Evolutionary conservation across 1,140 invertebrate species (phyloP), one percentile per base, ranked within the genome.

Genomic region (Bradysia coprophila): DNA sequence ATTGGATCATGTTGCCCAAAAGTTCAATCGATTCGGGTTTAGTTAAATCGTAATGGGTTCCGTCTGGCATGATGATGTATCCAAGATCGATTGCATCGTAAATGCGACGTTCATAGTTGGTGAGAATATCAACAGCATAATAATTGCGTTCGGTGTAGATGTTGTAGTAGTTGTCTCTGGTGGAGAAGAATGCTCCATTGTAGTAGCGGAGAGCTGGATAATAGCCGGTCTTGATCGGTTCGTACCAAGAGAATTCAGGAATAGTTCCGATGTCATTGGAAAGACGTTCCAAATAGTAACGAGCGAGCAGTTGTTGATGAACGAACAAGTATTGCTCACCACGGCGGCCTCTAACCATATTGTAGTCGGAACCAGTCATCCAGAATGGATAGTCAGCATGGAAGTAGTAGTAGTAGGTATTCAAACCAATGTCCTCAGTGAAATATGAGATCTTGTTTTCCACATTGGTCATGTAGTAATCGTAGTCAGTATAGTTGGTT

Each of bases 371-470:
- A 34, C 65, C 64, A 24, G 63, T 64, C 49, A 75, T 50, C 71
- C 72, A 79, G 67, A 72, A 73, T 40, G 79, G 75, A 57, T 73
- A 72, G 21, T 69, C 59, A 40, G 68, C 55, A 46, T 78, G 72
- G 64, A 73, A 69, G 57, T 78, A 74, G 59, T 71, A 78, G 63
- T 82, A 78, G 57, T 67, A 79, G 8, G 71, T 53, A 58, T 81
- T 84, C 40, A 78, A 58, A 33, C 72, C 70, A 44, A 75, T 61
- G 51, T 81, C 80, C 49, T 83, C 75, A 21, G 71, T 76, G 60
- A 78, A 81, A 64, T 84, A 83, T 22, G 72, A 64, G 15, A 84
- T 46, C 43, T 65, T 66, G 50, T 72, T 66, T 49, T 84, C 75
- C 2, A 13, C 10, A 23, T 23, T 39, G 4, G 38, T 21, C 2